Evolutionary conservation across 2,888 invertebrate species (phyloP).

Genomic region (Taenaris catops): DNA sequence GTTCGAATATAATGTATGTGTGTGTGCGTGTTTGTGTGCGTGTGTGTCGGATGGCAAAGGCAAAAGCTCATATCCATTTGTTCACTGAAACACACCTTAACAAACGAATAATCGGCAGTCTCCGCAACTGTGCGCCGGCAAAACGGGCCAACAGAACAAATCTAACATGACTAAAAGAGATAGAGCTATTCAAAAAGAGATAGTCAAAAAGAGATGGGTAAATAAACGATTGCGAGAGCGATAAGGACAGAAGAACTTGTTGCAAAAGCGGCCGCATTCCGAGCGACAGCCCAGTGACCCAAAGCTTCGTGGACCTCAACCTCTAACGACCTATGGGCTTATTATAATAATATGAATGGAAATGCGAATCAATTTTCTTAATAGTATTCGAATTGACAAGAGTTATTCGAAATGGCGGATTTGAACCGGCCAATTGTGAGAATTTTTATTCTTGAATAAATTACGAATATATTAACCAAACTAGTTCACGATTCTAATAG

Average conservation of each 20-base stretch:
- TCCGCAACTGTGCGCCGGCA: conserved; percentile 16
- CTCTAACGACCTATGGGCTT: conserved; percentile 23
- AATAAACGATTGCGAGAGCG: conserved; percentile 28
- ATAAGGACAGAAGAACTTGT: conserved; percentile 61
- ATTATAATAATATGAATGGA: conserved; percentile 15
- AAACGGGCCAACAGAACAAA: conserved; percentile 1
- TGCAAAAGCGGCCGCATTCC: conserved; percentile 73
- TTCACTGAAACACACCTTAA: background rate
- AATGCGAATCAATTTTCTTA: conserved; percentile 1
- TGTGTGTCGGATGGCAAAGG: too few relatives aligned
- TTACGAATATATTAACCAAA: too few relatives aligned
- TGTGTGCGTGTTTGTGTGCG: too few relatives aligned
- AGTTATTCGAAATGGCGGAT: too few relatives aligned
- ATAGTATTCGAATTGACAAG: conserved; percentile 6
- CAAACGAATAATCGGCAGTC: conserved; percentile 23
- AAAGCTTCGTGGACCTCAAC: conserved; percentile 42
- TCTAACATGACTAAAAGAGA: conserved; percentile 8
- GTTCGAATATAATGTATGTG: too few relatives aligned
- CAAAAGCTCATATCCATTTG: too few relatives aligned
- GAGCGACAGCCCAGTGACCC: conserved; percentile 68
- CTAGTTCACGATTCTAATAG: too few relatives aligned
- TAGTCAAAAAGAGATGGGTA: too few relatives aligned
- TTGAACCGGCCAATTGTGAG: too few relatives aligned
- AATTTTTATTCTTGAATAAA: too few relatives aligned
- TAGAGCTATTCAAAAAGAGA: conserved; percentile 29